These are phyloP conservation scores for Leptothorax acervorum DNA, from an alignment of 2,888 invertebrate genomes.

Conservation along the genomic window DNA sequence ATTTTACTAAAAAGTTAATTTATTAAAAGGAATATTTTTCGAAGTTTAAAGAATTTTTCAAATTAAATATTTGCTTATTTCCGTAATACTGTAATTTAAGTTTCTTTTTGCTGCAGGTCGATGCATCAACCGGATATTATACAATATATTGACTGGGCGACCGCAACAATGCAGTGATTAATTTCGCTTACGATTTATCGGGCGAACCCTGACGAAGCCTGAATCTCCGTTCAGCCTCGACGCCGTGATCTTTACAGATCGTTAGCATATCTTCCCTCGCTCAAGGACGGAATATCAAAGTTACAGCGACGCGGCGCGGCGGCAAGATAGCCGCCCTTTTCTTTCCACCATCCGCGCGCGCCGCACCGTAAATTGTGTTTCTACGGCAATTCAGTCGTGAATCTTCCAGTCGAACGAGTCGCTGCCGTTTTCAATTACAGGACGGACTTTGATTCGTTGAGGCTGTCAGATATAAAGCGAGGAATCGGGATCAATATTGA, in stretches of 20 bases:
- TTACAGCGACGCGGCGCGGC: conserved; percentile 30
- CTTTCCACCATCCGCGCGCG: conserved; percentile 28
- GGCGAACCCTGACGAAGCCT: not conserved
- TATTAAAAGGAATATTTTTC: not conserved
- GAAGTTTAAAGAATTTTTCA: not conserved
- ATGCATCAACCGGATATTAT: not conserved
- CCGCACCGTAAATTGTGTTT: conserved; percentile 69
- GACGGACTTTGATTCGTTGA: conserved; percentile 72
- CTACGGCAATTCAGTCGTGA: conserved; percentile 73
- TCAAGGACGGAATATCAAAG: conserved; percentile 65
- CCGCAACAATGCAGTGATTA: conserved; percentile 18
- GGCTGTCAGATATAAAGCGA: conserved; percentile 43
- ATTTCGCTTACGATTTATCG: conserved; percentile 34
- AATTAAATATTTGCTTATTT: not conserved
- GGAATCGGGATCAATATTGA: conserved; percentile 65
- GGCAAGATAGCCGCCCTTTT: conserved; percentile 62
- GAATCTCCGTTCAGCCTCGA: conserved; percentile 26
- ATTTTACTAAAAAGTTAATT: not conserved
- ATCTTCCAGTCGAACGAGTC: conserved; percentile 69
- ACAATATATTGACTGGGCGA: not conserved
- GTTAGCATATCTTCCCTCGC: conserved; percentile 70
- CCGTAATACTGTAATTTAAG: not conserved
- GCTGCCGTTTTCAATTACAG: conserved; percentile 72
- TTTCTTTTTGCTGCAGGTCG: not conserved
- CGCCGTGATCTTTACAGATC: conserved; percentile 65